These are phyloP conservation scores for Drusus annulatus DNA, from an alignment of 1,140 invertebrate species.

Conservation along the genomic window DNA sequence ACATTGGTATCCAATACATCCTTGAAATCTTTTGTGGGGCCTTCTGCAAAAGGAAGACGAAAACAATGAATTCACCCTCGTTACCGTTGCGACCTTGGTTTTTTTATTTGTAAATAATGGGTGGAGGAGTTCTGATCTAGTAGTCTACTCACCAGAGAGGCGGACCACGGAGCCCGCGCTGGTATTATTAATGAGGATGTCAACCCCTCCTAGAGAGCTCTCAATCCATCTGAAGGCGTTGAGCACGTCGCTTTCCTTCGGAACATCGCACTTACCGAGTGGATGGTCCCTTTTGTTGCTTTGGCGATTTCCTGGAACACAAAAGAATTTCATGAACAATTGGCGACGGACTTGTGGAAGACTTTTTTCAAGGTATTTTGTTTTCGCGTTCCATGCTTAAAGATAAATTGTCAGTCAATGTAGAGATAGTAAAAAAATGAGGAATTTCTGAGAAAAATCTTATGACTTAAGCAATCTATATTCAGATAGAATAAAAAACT, in stretches of 20 bases:
- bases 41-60: constrained; percentile 24
- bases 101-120: too few species aligned
- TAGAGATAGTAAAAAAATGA: too few species aligned
- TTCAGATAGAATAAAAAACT: too few species aligned
- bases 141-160: constrained; percentile 57
- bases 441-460: too few species aligned
- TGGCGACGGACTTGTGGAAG: too few species aligned
- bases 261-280: constrained; percentile 74
- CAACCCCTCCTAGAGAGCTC: constrained; percentile 75
- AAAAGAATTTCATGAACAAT: neutral
- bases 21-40: constrained; percentile 35
- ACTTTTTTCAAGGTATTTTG: too few species aligned
- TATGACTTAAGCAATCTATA: too few species aligned
- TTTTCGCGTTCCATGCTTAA: too few species aligned
- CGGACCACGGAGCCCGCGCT: constrained; percentile 60
- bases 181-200: constrained; percentile 84
- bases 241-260: constrained; percentile 77
- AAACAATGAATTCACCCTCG: neutral
- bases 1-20: constrained; percentile 70
- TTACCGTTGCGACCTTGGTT: too few species aligned
- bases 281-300: constrained; percentile 62
- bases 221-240: constrained; percentile 77
- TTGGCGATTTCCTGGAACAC: constrained; percentile 53
- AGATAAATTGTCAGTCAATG: too few species aligned
- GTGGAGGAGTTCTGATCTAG: too few species aligned